Evolutionary conservation across 2,888 invertebrate genomes (phyloP), one percentile per base, ranked within the genome.

Genomic region (Pyralis farinalis): DNA sequence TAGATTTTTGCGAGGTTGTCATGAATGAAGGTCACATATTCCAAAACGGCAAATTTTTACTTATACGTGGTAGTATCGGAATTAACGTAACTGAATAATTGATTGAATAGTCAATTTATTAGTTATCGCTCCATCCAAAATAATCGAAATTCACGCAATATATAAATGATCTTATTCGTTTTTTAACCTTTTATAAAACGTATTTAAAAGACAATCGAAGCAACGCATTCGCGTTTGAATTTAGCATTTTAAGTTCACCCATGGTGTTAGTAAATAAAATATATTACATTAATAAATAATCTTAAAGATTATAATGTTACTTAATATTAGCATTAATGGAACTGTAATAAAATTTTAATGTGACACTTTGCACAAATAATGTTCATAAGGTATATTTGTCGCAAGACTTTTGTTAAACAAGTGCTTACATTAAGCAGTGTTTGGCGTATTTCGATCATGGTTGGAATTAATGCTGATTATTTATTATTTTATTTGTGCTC

Each of bases 391-490:
- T 35, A 49, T 51, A 45, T 56, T 53, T 47, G 52, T 53, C 49
- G 46, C 43, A 38, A 51, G 49, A 51, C 51, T 49, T 50, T 54
- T 61, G 55, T 70, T 63, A 58, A 71, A 67, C 66, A 68, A 66
- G 58, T 70, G 61, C 68, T 70, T 71, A 69, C 63, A 66, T 65
- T 73, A 69, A 66, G 65, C 69, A 64, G 62, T 66, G 63, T 68
- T 68, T 64, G 67, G 53, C 53, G 30, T 50, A 42, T 47, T 44
- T 40, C 44, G 48, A 40, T 47, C 37, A 29, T 29, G 43, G 38
- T 42, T 42, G 21, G 34, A 33, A 27, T 31, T 39, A 40, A 42
- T 22, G 31, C 43, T 36, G n/a, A n/a, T n/a, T n/a, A n/a, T 25
- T 9, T 12, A 43, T 50, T 56, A 46, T 55, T 49, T 47, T 34